A percentile compares a stretch with the other conserved stretches of the same genome.
These are phyloP conservation scores for Thymelicus sylvestris DNA, from an alignment of 2,888 invertebrate genomes.

Conservation along the genomic window DNA sequence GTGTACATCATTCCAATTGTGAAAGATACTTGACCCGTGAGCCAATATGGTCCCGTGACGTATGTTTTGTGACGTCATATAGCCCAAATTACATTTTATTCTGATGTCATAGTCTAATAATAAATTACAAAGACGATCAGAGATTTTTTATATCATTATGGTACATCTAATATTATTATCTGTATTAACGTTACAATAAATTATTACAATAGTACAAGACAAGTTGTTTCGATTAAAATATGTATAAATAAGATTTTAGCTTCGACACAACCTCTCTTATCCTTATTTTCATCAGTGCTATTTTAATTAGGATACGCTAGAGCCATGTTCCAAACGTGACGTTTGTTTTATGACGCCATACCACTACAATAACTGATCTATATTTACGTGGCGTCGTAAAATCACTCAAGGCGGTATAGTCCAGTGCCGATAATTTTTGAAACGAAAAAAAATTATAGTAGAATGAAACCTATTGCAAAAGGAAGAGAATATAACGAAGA, in stretches of 20 bases:
- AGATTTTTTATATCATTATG: background rate
- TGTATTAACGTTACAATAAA: too few species aligned
- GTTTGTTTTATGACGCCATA: conserved; percentile 29
- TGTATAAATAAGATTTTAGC: too few species aligned
- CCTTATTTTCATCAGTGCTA: background rate
- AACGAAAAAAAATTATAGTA: too few species aligned
- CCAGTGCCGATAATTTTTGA: too few species aligned
- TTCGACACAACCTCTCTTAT: background rate
- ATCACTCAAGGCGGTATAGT: conserved; percentile 9
- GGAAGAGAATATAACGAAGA: too few species aligned
- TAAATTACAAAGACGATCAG: background rate
- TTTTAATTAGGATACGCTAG: conserved; percentile 23
- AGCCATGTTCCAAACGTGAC: conserved; percentile 22
- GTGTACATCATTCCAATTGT: background rate
- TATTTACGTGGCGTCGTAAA: conserved; percentile 21
- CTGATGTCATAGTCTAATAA: background rate
- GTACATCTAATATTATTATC: too few species aligned
- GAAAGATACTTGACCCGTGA: conserved; percentile 1
- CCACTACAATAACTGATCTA: conserved; percentile 25
- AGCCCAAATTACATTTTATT: background rate
- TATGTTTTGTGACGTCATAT: background rate
- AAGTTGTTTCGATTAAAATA: too few species aligned
- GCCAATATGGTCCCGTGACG: background rate
- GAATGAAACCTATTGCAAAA: too few species aligned
- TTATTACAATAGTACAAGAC: too few species aligned